Base-by-base conservation (phyloP, 2,113 vertebrate species). In the Okapia johnstoni region DNA sequence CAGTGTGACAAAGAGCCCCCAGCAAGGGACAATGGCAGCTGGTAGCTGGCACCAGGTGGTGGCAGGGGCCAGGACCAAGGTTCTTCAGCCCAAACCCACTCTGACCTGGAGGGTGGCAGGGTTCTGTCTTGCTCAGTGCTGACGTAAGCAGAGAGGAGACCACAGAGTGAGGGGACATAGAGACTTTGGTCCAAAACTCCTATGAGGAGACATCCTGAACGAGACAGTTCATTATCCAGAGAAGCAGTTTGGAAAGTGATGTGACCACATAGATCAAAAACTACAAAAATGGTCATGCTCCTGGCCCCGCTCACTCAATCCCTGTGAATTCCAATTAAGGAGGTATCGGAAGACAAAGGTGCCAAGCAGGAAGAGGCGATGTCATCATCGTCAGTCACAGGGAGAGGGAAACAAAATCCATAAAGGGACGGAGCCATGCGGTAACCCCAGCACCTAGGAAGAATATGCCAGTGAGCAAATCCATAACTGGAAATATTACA, bases 371-470 rank as follows among this genome's bases (percentile, higher is more conserved):
- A 36, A 30, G 54, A 14, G 36, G 4, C 1, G 4, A 48, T 58
- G 14, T 3, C 3, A 2, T 43, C n/a, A 3, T 14, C 14, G 3
- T 66, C 52, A 26, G 3, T 15, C 21, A 36, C 15, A 33, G 52
- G 0, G 1, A 6, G 16, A 13, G 30, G 30, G 83, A n/a, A 21
- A 61, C 7, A 9, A 25, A 61, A 60, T 33, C 70, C 73, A 23
- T 17, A 58, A 33, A 46, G 13, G 26, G 33, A 19, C 12, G 6
- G 12, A 48, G 48, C 19, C 26, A 66, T 3, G 0, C 0, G 0
- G 23, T 1, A 5, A 14, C 43, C 5, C 61, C 30, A 8, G 57
- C 80, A 63, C 30, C 77, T 12, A 21, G 13, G n/a, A 52, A 28
- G 28, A 48, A 25, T 21, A 81, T 21, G 76, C 3, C 23, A 84